Evolutionary conservation across 92 coral and sea anemone genomes (phyloP), one percentile per base, ranked within the genome.

Genomic region (Paragorgia papillata): DNA sequence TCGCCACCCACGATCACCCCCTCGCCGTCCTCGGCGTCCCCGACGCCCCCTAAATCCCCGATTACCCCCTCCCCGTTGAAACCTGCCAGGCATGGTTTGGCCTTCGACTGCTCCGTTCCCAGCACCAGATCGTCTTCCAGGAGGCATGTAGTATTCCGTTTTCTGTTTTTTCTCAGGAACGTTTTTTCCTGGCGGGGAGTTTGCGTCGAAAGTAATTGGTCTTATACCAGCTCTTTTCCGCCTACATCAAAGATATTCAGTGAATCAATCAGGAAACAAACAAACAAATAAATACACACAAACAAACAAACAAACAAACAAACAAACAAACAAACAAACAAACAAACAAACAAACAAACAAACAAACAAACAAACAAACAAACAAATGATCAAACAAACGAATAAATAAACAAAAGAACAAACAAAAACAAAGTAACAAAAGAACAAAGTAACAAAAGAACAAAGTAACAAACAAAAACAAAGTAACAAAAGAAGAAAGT

Each of bases 201-300:
- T 88, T 2, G 49, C 32, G 83, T 94, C 98, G 41, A 94, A 94
- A 41, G 81, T 94, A 65, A 94, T 94, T 13, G 98, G 98, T 9
- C 97, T 94, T 77, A 94, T 94, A 0, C 97, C 98, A 2, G 98
- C 97, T 34, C 98, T 88, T 53, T 94, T 94, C 59, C 98, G 90
- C 64, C 98, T 94, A 25, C 35, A 30, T 73, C 56, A 62, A 26
- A 6, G 15, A 7, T 21, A n/a, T n/a, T n/a, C n/a, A n/a, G n/a
- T n/a, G n/a, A n/a, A n/a, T n/a, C n/a, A n/a, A n/a, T n/a, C n/a
- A 29, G 43, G 12, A 37, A 37, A 12, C 43, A 12, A 4, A 12
- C 5, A 37, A 12, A 37, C 43, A 37, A 37, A 12, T 37, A 4
- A 5, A 12, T 37, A 12, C 12, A 5, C 12, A 37, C n/a, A 37